These are phyloP conservation scores for Nasalis larvatus DNA, from an alignment of 2,113 vertebrate genomes.

Conservation along the genomic window DNA sequence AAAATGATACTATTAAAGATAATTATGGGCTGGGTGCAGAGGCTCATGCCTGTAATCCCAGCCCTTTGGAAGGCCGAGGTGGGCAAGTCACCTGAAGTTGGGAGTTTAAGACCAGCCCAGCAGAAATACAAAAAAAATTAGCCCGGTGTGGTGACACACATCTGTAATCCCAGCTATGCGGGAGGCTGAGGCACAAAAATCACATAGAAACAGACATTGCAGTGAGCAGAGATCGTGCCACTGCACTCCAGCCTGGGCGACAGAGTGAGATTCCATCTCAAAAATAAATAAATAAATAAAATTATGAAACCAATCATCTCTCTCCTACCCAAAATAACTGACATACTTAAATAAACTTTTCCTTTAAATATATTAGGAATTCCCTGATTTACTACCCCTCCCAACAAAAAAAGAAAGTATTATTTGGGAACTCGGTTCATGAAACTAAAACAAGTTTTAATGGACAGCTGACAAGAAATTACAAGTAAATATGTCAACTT, in stretches of 20 bases:
- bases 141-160: no score
- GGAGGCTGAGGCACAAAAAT: no score
- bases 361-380: conserved; percentile 37
- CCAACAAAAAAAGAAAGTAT: neutral
- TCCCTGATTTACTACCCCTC: neutral
- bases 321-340: neutral
- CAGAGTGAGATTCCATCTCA: no score
- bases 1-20: conserved; percentile 25
- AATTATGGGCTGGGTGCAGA: neutral
- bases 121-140: no score
- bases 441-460: conserved; percentile 50
- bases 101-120: no score
- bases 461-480: neutral
- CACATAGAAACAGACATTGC: no score
- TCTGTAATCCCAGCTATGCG: no score
- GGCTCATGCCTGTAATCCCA: no score
- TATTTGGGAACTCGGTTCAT: neutral
- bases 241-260: no score
- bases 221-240: no score
- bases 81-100: no score
- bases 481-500: neutral
- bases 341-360: conserved; percentile 17
- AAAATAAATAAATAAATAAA: neutral
- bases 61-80: no score
- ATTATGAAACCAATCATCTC: neutral